Percentiles rank a stretch among this genome's conserved stretches.
phyloP scores from a whole-genome alignment of 1,140 invertebrate genomes.

The Drosophila sp. region DNA sequence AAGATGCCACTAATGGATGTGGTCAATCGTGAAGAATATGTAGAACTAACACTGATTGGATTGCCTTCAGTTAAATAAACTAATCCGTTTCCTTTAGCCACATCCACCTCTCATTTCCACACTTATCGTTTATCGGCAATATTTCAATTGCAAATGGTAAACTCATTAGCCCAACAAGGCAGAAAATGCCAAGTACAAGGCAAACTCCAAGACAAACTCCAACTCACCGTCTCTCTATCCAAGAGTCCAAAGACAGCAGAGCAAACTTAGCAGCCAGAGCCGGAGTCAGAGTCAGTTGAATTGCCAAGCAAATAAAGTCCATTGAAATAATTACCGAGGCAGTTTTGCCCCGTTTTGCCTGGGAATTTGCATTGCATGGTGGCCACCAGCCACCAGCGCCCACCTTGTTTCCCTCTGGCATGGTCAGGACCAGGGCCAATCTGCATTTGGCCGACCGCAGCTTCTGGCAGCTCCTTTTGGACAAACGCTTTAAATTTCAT shows the following conservation, averaged over 20 bases:
- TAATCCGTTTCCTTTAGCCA: neutral
- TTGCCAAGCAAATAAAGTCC: constrained; percentile 60
- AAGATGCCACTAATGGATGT: neutral
- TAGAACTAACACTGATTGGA: neutral
- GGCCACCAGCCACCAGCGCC: constrained; percentile 12
- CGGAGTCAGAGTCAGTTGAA: constrained; percentile 43
- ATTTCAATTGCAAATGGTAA: constrained; percentile 31
- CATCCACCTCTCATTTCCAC: constrained; percentile 2
- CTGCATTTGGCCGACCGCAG: constrained; percentile 52
- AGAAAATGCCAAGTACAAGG: constrained; percentile 48
- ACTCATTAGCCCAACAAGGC: constrained; percentile 62
- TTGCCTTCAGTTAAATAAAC: neutral
- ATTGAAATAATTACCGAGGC: constrained; percentile 73
- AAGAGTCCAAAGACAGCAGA: neutral
- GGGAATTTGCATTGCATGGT: constrained; percentile 54
- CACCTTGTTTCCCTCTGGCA: neutral
- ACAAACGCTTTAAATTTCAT: constrained; percentile 74
- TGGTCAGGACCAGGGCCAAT: constrained; percentile 17
- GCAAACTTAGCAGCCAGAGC: neutral
- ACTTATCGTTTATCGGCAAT: constrained; percentile 25
- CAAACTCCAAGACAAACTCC: constrained; percentile 1
- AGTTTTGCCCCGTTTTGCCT: constrained; percentile 15
- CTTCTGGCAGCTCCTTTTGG: constrained; percentile 33
- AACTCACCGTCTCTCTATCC: neutral
- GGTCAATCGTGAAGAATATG: neutral